Evolutionary conservation across 2,888 invertebrate genomes (phyloP).

Genomic region (Lysandra coridon): DNA sequence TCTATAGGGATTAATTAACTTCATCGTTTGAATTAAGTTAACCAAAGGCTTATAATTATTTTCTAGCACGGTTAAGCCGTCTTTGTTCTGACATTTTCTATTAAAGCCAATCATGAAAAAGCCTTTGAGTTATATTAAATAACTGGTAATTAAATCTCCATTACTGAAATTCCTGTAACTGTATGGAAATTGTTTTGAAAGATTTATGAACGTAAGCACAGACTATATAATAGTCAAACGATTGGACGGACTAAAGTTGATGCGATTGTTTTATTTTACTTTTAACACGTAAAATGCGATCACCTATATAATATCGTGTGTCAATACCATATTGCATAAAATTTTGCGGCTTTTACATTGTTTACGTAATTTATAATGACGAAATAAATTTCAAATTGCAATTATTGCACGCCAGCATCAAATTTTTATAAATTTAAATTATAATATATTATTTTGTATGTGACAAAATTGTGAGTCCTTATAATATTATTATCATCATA

Average conservation of each 20-base stretch:
- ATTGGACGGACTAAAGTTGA: background rate
- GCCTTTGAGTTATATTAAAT: background rate
- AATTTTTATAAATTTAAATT: too few relatives aligned
- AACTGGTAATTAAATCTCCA: background rate
- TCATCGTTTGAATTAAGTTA: background rate
- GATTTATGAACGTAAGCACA: constrained; percentile 9
- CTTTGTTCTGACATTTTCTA: background rate
- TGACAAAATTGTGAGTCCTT: too few relatives aligned
- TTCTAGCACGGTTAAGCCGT: background rate
- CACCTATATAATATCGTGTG: background rate
- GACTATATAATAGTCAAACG: background rate
- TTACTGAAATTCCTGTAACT: constrained; percentile 11
- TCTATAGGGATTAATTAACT: background rate
- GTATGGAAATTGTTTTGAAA: constrained; percentile 25
- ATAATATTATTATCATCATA: too few relatives aligned
- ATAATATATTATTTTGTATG: too few relatives aligned
- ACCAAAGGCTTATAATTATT: background rate
- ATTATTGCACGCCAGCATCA: too few relatives aligned
- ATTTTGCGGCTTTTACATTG: too few relatives aligned
- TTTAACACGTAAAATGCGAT: background rate
- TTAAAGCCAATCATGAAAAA: background rate
- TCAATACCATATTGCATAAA: too few relatives aligned
- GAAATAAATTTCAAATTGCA: too few relatives aligned
- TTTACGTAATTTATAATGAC: too few relatives aligned
- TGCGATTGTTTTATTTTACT: background rate